phyloP scores from a whole-genome alignment of 2,888 invertebrate genomes.

The Ommatoiulus sabulosus region DNA sequence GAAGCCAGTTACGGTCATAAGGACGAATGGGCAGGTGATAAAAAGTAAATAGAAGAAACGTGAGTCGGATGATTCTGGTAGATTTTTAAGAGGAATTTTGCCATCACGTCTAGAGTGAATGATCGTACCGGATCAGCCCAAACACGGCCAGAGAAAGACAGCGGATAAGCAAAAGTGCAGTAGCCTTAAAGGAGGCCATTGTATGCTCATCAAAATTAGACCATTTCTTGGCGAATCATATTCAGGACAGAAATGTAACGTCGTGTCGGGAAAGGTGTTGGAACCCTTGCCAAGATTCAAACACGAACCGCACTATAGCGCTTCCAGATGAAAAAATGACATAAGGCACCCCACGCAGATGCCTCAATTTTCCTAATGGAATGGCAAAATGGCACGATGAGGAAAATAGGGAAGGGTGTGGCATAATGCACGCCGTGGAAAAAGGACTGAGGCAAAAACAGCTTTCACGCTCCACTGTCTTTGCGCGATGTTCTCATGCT shows the following conservation, averaged over 20 bases:
- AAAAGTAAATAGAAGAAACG: too few relatives aligned
- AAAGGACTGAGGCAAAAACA: neutral
- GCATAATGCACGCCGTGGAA: neutral
- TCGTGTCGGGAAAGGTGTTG: neutral
- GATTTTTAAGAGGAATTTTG: too few relatives aligned
- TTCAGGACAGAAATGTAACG: neutral
- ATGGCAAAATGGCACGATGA: slow-evolving; percentile 2
- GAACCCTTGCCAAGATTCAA: neutral
- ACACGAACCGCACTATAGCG: neutral
- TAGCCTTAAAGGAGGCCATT: slow-evolving; percentile 2
- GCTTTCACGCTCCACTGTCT: neutral
- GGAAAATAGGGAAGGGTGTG: neutral
- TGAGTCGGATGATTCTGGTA: too few relatives aligned
- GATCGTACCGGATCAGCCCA: neutral
- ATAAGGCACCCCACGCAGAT: neutral
- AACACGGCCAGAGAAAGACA: neutral
- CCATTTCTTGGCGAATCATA: neutral
- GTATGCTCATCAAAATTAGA: neutral
- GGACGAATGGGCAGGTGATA: too few relatives aligned
- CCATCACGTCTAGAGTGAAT: neutral
- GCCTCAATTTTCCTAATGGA: neutral
- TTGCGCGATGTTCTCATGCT: neutral
- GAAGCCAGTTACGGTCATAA: too few relatives aligned
- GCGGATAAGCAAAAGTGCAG: slow-evolving; percentile 19
- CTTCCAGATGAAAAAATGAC: neutral